Evolutionary conservation across 2,797 vertebrate species (phyloP).

Genomic region (Oceanodroma leucorhoa): DNA sequence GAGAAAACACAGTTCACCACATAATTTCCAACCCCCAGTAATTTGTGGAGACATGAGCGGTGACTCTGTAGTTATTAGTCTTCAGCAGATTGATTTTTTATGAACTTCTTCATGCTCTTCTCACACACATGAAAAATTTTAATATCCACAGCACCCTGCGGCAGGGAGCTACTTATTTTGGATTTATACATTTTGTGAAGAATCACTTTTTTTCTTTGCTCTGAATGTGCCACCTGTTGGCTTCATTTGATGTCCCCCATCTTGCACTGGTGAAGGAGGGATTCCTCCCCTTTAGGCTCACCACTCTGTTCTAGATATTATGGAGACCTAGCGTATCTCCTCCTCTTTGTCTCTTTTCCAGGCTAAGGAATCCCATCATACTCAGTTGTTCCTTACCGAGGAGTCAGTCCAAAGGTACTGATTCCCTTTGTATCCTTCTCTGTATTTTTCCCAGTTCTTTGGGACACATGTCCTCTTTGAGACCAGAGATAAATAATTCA

Average conservation of each 20-base stretch:
- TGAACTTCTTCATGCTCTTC: background rate
- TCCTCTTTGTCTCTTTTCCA: background rate
- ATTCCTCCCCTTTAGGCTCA: background rate
- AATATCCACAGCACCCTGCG: background rate
- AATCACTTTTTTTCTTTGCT: background rate
- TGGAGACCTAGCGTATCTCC: background rate
- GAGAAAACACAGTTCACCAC: background rate
- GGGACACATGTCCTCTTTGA: background rate
- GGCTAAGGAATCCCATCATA: background rate
- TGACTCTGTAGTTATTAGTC: background rate
- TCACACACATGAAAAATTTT: background rate
- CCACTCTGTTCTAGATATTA: background rate
- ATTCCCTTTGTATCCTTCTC: background rate
- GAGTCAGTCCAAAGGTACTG: background rate
- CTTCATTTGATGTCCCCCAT: background rate
- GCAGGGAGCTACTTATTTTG: background rate
- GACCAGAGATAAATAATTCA: background rate
- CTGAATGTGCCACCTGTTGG: background rate
- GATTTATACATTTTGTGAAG: background rate
- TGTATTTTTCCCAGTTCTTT: background rate
- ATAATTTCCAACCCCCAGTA: background rate
- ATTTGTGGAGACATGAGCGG: background rate
- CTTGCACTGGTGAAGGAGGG: background rate
- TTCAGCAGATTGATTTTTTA: background rate
- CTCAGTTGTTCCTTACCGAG: accelerated